These are phyloP conservation scores for Geopemphigus sp. DNA, from an alignment of 1,140 invertebrate genomes.

Conservation along the genomic window DNA sequence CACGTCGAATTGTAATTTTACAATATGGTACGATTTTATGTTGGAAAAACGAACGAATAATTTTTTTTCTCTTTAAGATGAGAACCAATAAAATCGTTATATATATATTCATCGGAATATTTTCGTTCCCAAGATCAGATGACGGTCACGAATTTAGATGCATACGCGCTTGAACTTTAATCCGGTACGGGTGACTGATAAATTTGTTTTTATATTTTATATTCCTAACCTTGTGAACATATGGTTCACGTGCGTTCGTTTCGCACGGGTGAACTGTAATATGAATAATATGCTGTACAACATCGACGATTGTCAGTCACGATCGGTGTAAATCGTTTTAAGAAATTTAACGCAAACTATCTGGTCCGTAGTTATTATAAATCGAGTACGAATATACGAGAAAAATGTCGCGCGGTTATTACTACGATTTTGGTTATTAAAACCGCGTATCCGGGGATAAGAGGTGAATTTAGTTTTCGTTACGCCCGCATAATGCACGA, in stretches of 20 bases:
- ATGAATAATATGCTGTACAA: neutral
- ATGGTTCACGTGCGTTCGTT: neutral
- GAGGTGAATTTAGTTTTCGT: no score
- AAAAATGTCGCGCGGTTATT: no score
- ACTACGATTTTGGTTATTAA: no score
- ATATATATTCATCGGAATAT: neutral
- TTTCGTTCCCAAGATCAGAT: neutral
- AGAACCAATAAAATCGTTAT: no score
- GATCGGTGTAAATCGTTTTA: slow-evolving; percentile 7
- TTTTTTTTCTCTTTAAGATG: no score
- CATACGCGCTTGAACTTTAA: neutral
- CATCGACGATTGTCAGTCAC: neutral
- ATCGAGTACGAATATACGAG: no score
- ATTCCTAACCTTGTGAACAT: neutral
- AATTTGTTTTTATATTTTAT: slow-evolving; percentile 8
- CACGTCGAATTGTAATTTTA: no score
- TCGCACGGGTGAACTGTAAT: slow-evolving; percentile 2
- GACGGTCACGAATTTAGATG: neutral
- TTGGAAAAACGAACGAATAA: no score
- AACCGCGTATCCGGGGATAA: no score
- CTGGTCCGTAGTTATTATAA: neutral
- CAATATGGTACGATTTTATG: no score
- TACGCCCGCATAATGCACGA: no score
- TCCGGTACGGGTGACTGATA: neutral
- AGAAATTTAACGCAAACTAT: slow-evolving; percentile 7